Evolutionary conservation across 2,797 vertebrate species (phyloP).

Genomic region (Astyanax mexicanus): DNA sequence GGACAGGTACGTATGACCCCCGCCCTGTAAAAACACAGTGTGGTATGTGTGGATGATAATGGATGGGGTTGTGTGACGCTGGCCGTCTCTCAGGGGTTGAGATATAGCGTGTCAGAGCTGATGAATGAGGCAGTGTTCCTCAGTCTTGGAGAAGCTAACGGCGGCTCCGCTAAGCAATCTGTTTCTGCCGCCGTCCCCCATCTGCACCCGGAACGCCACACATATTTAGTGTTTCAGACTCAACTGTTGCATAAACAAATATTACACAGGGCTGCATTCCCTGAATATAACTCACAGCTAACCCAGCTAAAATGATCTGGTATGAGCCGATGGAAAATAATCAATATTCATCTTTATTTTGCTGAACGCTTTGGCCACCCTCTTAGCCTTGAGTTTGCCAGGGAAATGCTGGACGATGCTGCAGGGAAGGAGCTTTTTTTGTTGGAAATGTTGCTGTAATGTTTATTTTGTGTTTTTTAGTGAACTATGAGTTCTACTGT

Average conservation of each 20-base stretch:
- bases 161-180: conserved; percentile 34
- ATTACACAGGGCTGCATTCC: neutral
- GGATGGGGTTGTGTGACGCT: conserved; percentile 35
- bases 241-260: conserved; percentile 17
- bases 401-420: no score
- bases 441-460: no score
- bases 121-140: conserved; percentile 42
- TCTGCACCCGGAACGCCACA: conserved; percentile 39
- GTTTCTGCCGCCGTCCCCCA: conserved; percentile 33
- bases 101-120: conserved; percentile 47
- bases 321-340: no score
- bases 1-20: neutral
- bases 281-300: neutral
- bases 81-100: conserved; percentile 40
- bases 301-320: neutral
- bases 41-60: conserved; percentile 36
- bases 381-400: no score
- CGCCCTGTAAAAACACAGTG: neutral
- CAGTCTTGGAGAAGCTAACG: conserved; percentile 32
- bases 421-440: no score
- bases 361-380: no score
- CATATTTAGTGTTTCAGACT: conserved; percentile 18
- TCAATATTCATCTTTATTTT: no score
- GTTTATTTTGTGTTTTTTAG: no score
- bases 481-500: no score